Percentiles rank a stretch among this genome's conserved stretches.
phyloP scores from a whole-genome alignment of 2,888 invertebrate species.

The Chrysolina americana region DNA sequence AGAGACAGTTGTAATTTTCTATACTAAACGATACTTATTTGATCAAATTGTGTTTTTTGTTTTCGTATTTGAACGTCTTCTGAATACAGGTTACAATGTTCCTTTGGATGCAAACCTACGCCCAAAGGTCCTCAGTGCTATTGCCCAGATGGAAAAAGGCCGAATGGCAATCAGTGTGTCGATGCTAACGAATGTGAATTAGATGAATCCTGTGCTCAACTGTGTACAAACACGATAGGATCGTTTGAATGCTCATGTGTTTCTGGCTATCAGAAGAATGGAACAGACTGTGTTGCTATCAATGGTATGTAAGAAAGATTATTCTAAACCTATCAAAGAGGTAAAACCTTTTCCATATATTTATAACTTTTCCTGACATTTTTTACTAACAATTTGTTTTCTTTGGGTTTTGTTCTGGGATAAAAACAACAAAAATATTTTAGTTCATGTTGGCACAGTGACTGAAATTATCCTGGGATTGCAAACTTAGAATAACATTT shows the following conservation, averaged over 20 bases:
- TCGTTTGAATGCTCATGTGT: constrained; percentile 83
- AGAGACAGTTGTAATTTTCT: too few relatives aligned
- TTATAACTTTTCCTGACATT: too few relatives aligned
- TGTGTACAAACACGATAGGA: constrained; percentile 78
- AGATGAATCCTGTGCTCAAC: constrained; percentile 82
- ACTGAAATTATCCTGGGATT: too few relatives aligned
- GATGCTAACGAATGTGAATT: constrained; percentile 85
- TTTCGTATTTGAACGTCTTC: constrained; percentile 5
- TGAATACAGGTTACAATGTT: constrained; percentile 57
- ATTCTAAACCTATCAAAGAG: too few relatives aligned
- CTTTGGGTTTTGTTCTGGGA: too few relatives aligned
- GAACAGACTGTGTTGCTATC: constrained; percentile 76
- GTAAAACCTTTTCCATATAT: too few relatives aligned
- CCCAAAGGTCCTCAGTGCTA: constrained; percentile 81
- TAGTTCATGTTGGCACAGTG: too few relatives aligned
- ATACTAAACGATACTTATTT: too few relatives aligned
- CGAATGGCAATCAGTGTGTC: constrained; percentile 76
- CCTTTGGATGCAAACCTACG: constrained; percentile 80
- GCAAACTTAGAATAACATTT: too few relatives aligned
- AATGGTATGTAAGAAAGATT: constrained; percentile 74
- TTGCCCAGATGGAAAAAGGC: constrained; percentile 79
- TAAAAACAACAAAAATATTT: too few relatives aligned
- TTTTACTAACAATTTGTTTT: too few relatives aligned
- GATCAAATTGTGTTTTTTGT: too few relatives aligned
- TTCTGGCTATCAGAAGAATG: constrained; percentile 77